These are phyloP conservation scores for Spermophilus dauricus DNA, from an alignment of 2,113 vertebrate species.

Conservation along the genomic window DNA sequence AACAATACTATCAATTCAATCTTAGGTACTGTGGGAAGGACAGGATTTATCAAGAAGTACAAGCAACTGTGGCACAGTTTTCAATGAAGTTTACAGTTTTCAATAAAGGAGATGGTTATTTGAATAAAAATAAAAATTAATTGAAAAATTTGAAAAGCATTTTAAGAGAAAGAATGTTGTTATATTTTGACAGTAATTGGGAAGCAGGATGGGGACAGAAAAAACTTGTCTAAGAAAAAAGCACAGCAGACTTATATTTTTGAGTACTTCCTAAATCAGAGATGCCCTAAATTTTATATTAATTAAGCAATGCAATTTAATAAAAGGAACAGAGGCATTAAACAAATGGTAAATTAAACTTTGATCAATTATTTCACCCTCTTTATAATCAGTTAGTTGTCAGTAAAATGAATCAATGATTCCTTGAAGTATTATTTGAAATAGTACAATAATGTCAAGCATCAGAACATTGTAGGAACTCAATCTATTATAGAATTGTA, in stretches of 20 bases:
- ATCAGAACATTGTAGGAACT: background rate
- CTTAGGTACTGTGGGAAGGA: background rate
- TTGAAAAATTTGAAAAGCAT: background rate
- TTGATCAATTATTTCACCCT: background rate
- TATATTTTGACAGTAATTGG: background rate
- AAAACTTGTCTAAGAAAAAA: background rate
- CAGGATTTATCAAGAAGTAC: background rate
- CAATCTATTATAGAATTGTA: background rate
- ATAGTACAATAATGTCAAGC: background rate
- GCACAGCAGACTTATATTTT: background rate
- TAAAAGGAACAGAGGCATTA: background rate
- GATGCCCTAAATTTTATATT: background rate
- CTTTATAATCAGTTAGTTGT: background rate
- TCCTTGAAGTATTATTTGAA: background rate
- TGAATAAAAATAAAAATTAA: background rate
- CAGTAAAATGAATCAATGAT: background rate
- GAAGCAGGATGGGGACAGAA: background rate
- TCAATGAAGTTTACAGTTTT: background rate
- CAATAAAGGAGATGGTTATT: background rate
- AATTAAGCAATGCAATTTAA: background rate
- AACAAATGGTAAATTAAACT: background rate
- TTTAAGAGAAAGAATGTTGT: background rate
- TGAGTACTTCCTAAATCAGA: background rate
- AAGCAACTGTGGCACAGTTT: background rate
- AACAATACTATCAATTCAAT: background rate